These are phyloP conservation scores for Anolis apletophallus DNA, from an alignment of 2,797 vertebrate species.

Conservation along the genomic window DNA sequence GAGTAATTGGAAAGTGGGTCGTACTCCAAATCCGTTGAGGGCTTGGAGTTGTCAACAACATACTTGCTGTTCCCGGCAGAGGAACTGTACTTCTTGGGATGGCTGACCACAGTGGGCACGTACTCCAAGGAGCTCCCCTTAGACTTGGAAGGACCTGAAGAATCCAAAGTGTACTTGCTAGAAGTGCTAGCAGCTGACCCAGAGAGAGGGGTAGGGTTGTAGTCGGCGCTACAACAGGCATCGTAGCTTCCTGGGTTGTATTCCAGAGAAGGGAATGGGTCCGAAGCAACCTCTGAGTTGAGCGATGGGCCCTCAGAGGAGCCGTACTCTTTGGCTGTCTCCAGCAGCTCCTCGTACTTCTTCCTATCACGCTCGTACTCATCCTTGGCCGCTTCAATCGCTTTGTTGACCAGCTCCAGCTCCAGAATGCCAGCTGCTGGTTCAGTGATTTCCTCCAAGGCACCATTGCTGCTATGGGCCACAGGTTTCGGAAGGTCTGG, in stretches of 20 bases:
- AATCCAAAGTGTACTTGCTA: constrained; percentile 91
- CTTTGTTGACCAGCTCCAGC: constrained; percentile 91
- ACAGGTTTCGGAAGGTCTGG: constrained; percentile 86
- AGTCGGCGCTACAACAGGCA: constrained; percentile 78
- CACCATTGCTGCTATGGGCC: constrained; percentile 75
- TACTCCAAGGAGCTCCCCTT: constrained; percentile 88
- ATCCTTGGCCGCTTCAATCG: constrained; percentile 91
- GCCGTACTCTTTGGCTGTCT: constrained; percentile 77
- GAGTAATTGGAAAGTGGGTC: constrained; percentile 97
- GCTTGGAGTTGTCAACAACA: constrained; percentile 89
- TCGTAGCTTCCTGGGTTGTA: constrained; percentile 87
- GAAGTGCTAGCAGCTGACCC: constrained; percentile 54
- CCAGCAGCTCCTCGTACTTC: constrained; percentile 87
- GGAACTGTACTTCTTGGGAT: constrained; percentile 78
- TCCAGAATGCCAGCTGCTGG: constrained; percentile 85
- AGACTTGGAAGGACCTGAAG: constrained; percentile 68
- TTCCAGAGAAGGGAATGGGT: constrained; percentile 74
- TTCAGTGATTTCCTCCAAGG: constrained; percentile 62
- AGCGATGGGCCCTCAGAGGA: constrained; percentile 52
- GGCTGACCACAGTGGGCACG: constrained; percentile 85
- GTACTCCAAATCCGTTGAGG: constrained; percentile 94
- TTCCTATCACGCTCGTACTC: constrained; percentile 93
- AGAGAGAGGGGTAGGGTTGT: constrained; percentile 87
- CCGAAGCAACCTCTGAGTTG: not conserved
- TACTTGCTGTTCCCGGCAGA: constrained; percentile 85